A percentile compares a stretch with the other conserved stretches of the same genome.
Conservation (phyloP, 2,888 invertebrate species). For the Ophion ellenae region DNA sequence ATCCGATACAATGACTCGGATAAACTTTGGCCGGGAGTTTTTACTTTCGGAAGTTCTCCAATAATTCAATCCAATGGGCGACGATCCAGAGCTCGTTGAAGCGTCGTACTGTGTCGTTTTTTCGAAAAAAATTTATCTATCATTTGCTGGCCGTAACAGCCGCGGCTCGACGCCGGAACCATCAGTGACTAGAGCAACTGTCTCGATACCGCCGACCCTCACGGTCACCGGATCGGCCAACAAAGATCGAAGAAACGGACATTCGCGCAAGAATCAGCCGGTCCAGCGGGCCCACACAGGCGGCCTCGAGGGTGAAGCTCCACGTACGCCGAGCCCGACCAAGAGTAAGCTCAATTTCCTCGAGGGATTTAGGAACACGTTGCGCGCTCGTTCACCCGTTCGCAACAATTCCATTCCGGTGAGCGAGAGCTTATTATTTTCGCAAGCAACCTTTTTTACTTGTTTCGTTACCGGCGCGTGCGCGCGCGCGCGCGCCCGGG, state of each 20-base stretch:
- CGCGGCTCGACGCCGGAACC: slow-evolving; percentile 80
- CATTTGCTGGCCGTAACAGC: slow-evolving; percentile 81
- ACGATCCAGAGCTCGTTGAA: slow-evolving; percentile 16
- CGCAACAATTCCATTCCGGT: slow-evolving; percentile 82
- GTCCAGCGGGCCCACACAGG: slow-evolving; percentile 77
- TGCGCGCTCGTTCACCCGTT: slow-evolving; percentile 83
- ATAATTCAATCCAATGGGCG: neutral
- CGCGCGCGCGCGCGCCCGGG: neutral
- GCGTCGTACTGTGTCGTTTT: slow-evolving; percentile 56
- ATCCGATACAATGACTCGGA: slow-evolving; percentile 16
- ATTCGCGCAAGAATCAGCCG: slow-evolving; percentile 71
- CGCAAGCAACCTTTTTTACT: slow-evolving; percentile 31
- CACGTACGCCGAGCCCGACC: slow-evolving; percentile 83
- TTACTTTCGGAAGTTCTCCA: neutral
- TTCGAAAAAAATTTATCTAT: slow-evolving; percentile 76
- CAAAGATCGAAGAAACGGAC: slow-evolving; percentile 72
- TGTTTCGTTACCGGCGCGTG: slow-evolving; percentile 30
- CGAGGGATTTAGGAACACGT: slow-evolving; percentile 87
- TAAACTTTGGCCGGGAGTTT: neutral
- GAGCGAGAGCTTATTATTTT: slow-evolving; percentile 69
- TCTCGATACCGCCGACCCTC: slow-evolving; percentile 75
- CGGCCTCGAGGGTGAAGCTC: slow-evolving; percentile 72
- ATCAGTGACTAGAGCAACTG: slow-evolving; percentile 71
- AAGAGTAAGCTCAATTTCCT: slow-evolving; percentile 85
- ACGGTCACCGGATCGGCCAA: slow-evolving; percentile 73